Conservation (phyloP, 2,888 invertebrate genomes). For the Parnassius smintheus region DNA sequence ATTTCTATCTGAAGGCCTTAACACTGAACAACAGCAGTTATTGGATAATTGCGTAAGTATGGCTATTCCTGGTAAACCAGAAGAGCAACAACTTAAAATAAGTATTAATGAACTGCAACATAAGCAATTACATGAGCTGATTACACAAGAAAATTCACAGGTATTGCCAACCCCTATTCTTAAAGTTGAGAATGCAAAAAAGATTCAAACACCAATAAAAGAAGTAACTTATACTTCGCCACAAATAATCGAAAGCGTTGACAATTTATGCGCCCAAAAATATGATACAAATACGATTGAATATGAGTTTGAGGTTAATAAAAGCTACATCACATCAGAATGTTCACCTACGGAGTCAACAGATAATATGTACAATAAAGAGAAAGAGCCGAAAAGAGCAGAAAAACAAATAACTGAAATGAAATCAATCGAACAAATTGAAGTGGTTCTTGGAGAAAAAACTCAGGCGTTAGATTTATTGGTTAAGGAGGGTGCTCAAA, state of each 20-base stretch:
- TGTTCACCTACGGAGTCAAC: slow-evolving; percentile 45
- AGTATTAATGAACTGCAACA: slow-evolving; percentile 18
- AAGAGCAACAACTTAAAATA: slow-evolving; percentile 4
- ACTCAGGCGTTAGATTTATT: slow-evolving; percentile 36
- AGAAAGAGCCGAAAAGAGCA: slow-evolving; percentile 40
- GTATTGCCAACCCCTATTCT: not conserved
- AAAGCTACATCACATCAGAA: slow-evolving; percentile 55
- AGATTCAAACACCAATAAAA: slow-evolving; percentile 7
- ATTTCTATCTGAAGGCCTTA: slow-evolving; percentile 39
- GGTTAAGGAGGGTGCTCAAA: slow-evolving; percentile 39
- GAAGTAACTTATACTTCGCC: slow-evolving; percentile 17
- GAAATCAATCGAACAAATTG: slow-evolving; percentile 51
- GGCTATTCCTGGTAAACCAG: slow-evolving; percentile 20
- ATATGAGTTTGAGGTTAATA: slow-evolving; percentile 49
- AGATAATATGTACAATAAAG: slow-evolving; percentile 35
- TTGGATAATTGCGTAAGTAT: slow-evolving; percentile 37
- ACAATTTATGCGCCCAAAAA: slow-evolving; percentile 24
- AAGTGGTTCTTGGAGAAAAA: slow-evolving; percentile 47
- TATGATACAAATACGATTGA: slow-evolving; percentile 38
- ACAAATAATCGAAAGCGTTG: slow-evolving; percentile 30
- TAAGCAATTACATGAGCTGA: slow-evolving; percentile 9
- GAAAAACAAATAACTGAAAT: slow-evolving; percentile 45
- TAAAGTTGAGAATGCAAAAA: slow-evolving; percentile 3
- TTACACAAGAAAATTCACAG: slow-evolving; percentile 14
- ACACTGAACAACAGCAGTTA: slow-evolving; percentile 42